Percentiles rank a stretch among this genome's conserved stretches.
phyloP scores from a whole-genome alignment of 2,888 invertebrate species.

The Drosophila villosipedis region DNA sequence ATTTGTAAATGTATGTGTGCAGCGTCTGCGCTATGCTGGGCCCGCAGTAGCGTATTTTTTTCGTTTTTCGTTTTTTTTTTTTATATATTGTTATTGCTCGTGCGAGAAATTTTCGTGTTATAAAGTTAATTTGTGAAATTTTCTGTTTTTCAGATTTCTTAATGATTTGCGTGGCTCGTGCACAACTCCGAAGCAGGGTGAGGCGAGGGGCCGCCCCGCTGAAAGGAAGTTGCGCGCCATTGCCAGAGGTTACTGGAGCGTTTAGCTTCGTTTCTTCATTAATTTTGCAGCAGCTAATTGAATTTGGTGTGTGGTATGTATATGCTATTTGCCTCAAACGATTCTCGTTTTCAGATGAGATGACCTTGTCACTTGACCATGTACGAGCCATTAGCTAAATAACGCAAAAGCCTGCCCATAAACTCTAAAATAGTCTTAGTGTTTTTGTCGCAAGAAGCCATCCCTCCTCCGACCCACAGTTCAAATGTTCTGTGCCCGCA shows the following conservation, averaged over 20 bases:
- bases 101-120: slow-evolving; percentile 81
- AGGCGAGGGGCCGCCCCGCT: neutral
- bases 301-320: slow-evolving; percentile 26
- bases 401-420: slow-evolving; percentile 17
- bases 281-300: slow-evolving; percentile 75
- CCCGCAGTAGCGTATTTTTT: slow-evolving; percentile 4
- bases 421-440: slow-evolving; percentile 7
- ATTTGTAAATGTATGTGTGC: slow-evolving; percentile 26
- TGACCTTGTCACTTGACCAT: slow-evolving; percentile 56
- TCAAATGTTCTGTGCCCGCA: slow-evolving; percentile 66
- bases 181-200: neutral
- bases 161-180: slow-evolving; percentile 17
- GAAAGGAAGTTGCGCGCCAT: slow-evolving; percentile 69
- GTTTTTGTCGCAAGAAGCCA: slow-evolving; percentile 2
- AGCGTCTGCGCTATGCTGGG: slow-evolving; percentile 7
- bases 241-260: slow-evolving; percentile 79
- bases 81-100: slow-evolving; percentile 46
- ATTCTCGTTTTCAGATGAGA: slow-evolving; percentile 25
- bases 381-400: slow-evolving; percentile 23
- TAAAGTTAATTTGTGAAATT: slow-evolving; percentile 83
- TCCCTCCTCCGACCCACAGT: neutral
- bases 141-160: slow-evolving; percentile 39
- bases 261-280: slow-evolving; percentile 74
- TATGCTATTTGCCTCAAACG: slow-evolving; percentile 10
- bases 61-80: slow-evolving; percentile 9